Percentiles rank a stretch among this genome's conserved stretches.
These are phyloP conservation scores for Napeogenes sylphis DNA, from an alignment of 2,888 invertebrate species.

Conservation along the genomic window DNA sequence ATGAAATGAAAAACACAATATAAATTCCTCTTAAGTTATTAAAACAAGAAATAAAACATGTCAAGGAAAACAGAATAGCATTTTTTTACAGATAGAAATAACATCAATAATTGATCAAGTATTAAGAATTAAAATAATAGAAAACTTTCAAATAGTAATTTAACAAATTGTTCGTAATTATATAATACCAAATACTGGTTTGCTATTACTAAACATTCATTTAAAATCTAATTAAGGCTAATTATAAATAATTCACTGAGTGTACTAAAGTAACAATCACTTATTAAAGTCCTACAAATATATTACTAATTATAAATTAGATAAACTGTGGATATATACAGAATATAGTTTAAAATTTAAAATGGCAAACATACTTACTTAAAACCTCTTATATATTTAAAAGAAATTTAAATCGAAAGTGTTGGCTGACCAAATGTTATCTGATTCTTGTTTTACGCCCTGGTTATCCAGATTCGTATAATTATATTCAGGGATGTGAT, in stretches of 20 bases:
- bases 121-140: not conserved
- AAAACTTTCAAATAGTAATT: not conserved
- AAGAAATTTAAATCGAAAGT: constrained; percentile 33
- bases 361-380: not conserved
- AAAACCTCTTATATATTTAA: constrained; percentile 14
- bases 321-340: not conserved
- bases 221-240: not conserved
- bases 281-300: not conserved
- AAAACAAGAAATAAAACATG: constrained; percentile 13
- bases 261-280: not conserved
- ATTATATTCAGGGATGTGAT: constrained; percentile 20
- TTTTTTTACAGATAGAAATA: constrained; percentile 21
- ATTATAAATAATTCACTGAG: constrained; percentile 5
- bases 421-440: constrained; percentile 31
- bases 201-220: not conserved
- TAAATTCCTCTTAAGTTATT: constrained; percentile 6
- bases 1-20: constrained; percentile 7
- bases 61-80: constrained; percentile 15
- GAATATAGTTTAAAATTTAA: constrained; percentile 11
- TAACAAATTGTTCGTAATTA: not conserved
- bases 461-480: constrained; percentile 12
- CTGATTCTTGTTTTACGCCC: constrained; percentile 3
- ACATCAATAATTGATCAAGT: constrained; percentile 8
- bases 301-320: constrained; percentile 3
- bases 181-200: not conserved